Conservation (phyloP, 2,113 vertebrate genomes). For the Fregetta grallaria region DNA sequence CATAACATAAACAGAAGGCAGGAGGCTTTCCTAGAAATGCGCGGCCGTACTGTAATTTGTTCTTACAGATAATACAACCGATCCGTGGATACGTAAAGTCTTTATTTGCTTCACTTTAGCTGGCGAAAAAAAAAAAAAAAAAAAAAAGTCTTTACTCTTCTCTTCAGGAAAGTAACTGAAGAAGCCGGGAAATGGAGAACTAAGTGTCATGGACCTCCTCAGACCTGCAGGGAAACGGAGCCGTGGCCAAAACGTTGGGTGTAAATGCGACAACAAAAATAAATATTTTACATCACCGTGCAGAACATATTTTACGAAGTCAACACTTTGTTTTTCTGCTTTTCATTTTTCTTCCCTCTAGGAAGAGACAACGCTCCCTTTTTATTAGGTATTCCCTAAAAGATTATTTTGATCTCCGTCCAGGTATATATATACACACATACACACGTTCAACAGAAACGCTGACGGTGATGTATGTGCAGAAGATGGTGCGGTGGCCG, state of each 20-base stretch:
- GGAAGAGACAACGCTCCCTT: background rate
- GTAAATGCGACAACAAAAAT: constrained; percentile 46
- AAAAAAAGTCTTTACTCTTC: background rate
- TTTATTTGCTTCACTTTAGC: background rate
- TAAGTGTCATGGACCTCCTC: background rate
- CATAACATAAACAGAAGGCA: constrained; percentile 69
- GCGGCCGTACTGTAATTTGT: background rate
- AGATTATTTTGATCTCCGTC: background rate
- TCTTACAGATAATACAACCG: constrained; percentile 5
- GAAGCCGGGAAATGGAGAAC: background rate
- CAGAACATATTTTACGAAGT: background rate
- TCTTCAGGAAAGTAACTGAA: constrained; percentile 22
- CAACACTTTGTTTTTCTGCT: background rate
- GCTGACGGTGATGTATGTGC: background rate
- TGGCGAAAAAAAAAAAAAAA: accelerated
- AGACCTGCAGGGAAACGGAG: background rate
- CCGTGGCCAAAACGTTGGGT: background rate
- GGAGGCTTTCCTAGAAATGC: constrained; percentile 59
- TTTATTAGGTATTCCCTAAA: background rate
- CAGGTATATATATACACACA: background rate
- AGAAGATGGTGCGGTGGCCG: background rate
- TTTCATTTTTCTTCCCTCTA: background rate
- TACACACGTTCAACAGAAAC: too few species aligned
- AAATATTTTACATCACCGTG: background rate
- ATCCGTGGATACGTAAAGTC: background rate